phyloP scores from a whole-genome alignment of 1,140 invertebrate species.

The Caenorhabditis brenneri region DNA sequence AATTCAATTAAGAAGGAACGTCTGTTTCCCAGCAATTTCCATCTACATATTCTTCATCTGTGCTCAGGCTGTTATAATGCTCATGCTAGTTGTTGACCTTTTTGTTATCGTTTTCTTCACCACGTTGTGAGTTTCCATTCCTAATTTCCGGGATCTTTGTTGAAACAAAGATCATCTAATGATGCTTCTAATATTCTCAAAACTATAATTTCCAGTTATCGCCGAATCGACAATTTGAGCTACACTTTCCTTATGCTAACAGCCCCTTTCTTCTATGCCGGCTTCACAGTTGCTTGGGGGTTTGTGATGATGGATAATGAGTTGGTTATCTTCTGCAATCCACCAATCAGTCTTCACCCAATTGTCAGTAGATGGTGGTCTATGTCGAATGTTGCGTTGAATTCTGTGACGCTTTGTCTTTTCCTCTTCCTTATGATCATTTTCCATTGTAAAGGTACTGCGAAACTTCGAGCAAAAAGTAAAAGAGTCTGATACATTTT shows the following conservation, averaged over 20 bases:
- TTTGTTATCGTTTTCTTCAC: conserved; percentile 7
- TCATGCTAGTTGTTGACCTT: neutral
- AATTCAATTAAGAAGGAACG: neutral
- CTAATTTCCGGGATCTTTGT: neutral
- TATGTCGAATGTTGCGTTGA: neutral
- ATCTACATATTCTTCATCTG: neutral
- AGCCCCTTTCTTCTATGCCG: neutral
- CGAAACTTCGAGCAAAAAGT: neutral
- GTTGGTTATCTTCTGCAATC: conserved; percentile 24
- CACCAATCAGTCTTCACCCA: conserved; percentile 13
- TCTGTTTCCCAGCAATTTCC: neutral
- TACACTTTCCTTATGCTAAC: neutral
- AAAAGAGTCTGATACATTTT: neutral
- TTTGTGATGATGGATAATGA: conserved; percentile 28
- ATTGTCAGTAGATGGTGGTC: conserved; percentile 17
- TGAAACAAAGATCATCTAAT: no score
- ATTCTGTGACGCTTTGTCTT: conserved; percentile 1
- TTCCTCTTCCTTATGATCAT: neutral
- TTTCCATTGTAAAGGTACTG: neutral
- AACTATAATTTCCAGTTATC: neutral
- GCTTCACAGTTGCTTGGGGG: conserved; percentile 7
- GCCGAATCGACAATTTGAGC: neutral
- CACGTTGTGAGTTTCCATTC: neutral
- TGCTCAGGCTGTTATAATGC: conserved; percentile 26
- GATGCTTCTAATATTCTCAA: no score